These are phyloP conservation scores for Elephantulus edwardii DNA, from an alignment of 2,113 vertebrate genomes.

Conservation along the genomic window DNA sequence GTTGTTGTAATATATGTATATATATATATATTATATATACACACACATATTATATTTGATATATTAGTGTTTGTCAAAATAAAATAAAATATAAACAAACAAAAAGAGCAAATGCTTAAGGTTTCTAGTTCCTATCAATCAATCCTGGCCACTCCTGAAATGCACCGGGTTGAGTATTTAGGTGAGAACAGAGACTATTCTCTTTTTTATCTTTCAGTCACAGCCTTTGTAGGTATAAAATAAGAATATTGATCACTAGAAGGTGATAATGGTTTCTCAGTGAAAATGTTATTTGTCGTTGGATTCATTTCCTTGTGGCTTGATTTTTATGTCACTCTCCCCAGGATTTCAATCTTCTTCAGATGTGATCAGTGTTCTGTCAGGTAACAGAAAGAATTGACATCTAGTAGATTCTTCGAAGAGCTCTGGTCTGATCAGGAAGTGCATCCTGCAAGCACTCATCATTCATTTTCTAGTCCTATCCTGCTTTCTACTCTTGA, in stretches of 20 bases:
- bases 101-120: constrained; percentile 1
- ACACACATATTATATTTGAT: no score
- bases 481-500: background rate
- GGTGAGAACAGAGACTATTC: constrained; percentile 40
- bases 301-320: constrained; percentile 54
- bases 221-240: constrained; percentile 62
- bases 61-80: no score
- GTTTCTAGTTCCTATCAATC: constrained; percentile 41
- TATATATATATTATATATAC: no score
- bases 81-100: background rate
- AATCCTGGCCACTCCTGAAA: background rate
- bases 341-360: constrained; percentile 7
- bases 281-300: constrained; percentile 60
- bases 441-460: background rate
- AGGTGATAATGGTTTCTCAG: constrained; percentile 66
- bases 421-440: background rate
- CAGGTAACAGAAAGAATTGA: background rate
- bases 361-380: background rate
- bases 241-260: constrained; percentile 50
- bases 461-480: background rate
- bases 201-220: constrained; percentile 66
- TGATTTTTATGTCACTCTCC: constrained; percentile 41
- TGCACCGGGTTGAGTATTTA: background rate
- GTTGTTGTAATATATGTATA: no score
- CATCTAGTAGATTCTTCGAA: background rate